Conservation (phyloP, 92 coral and sea anemone genomes). For the Phymanthus crucifer region DNA sequence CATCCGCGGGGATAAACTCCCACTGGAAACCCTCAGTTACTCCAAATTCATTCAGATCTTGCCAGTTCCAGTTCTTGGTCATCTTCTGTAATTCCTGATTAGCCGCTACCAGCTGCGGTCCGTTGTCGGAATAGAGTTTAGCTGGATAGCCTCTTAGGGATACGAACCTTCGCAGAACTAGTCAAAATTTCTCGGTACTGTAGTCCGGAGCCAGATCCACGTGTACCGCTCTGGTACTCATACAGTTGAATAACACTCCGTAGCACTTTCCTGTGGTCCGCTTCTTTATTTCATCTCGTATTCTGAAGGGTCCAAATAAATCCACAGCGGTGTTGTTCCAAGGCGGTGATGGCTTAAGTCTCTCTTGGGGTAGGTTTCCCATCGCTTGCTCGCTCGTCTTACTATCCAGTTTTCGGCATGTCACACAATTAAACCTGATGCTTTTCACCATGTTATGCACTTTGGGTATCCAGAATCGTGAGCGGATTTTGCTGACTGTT, state of each 20-base stretch:
- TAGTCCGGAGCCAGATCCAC: too few species aligned
- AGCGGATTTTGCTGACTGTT: conserved; percentile 35
- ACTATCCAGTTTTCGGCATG: conserved; percentile 37
- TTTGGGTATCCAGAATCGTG: neutral
- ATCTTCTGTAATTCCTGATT: neutral
- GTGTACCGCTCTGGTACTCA: too few species aligned
- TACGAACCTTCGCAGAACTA: neutral
- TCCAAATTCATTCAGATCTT: too few species aligned
- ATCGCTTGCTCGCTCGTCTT: conserved; percentile 29
- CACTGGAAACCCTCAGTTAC: too few species aligned
- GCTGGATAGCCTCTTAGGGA: neutral
- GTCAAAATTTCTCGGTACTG: neutral
- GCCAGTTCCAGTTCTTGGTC: neutral
- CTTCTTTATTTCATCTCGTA: conserved; percentile 13
- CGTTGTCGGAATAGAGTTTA: neutral
- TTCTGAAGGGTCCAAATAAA: conserved; percentile 59
- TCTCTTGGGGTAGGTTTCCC: conserved; percentile 55
- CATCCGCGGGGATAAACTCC: too few species aligned
- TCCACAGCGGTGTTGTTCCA: conserved; percentile 56
- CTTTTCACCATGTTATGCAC: conserved; percentile 4
- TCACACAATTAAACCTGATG: conserved; percentile 45
- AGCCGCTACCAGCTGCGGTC: neutral
- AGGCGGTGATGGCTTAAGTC: conserved; percentile 56
- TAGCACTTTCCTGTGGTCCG: too few species aligned
- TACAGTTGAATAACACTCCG: too few species aligned